Evolutionary conservation across 64 coral and sea anemone genomes (phyloP).

Genomic region (Cladopsammia gracilis): DNA sequence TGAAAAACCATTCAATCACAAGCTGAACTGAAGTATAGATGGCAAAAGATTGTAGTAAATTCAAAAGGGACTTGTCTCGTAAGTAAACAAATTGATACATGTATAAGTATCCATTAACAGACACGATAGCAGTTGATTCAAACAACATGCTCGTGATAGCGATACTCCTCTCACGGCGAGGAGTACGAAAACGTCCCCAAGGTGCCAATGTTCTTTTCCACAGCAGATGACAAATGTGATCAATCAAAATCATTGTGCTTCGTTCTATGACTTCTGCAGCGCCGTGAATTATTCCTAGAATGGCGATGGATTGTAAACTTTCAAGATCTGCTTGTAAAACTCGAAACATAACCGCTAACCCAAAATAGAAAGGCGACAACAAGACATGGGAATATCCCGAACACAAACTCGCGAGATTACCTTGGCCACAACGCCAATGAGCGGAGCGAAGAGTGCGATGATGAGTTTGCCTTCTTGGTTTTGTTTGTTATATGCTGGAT

Average conservation of each 20-base stretch:
- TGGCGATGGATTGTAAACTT: neutral
- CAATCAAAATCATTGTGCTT: no score
- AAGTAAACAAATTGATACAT: constrained; percentile 5
- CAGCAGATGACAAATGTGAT: neutral
- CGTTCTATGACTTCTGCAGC: neutral
- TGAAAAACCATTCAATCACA: constrained; percentile 4
- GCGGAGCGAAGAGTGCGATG: neutral
- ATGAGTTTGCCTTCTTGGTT: neutral
- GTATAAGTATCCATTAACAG: constrained; percentile 1
- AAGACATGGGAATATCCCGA: neutral
- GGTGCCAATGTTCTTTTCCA: neutral
- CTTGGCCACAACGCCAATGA: neutral
- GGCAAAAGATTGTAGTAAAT: no score
- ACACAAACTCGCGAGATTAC: neutral
- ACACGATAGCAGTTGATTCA: constrained; percentile 3
- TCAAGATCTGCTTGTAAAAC: neutral
- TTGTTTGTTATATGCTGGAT: neutral
- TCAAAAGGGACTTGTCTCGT: no score
- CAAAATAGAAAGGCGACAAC: neutral
- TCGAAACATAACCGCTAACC: neutral
- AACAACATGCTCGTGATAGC: constrained; percentile 11
- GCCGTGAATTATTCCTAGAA: constrained; percentile 17
- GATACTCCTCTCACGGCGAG: constrained; percentile 11
- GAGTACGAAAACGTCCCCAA: constrained; percentile 1
- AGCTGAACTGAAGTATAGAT: neutral